Conservation (phyloP, 2,888 invertebrate species). For the Thecocarcelia acutangulata region DNA sequence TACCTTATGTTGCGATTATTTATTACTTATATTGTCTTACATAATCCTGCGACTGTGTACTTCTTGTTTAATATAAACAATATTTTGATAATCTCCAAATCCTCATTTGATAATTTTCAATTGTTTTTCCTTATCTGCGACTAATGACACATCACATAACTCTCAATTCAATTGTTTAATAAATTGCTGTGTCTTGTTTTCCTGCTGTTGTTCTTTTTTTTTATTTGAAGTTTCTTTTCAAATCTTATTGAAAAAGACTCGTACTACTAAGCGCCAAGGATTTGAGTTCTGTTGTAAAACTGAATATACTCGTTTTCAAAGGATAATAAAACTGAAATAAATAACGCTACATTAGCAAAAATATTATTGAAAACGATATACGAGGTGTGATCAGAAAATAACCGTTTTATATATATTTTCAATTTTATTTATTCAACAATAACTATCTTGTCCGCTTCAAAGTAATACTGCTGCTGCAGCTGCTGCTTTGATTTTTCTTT, state of each 20-base stretch:
- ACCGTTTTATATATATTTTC: too few species aligned
- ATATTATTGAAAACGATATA: not conserved
- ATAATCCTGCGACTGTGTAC: too few species aligned
- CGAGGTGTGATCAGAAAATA: too few species aligned
- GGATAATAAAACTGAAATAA: constrained; percentile 29
- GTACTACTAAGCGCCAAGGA: constrained; percentile 12
- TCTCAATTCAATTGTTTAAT: constrained; percentile 25
- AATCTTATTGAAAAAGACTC: not conserved
- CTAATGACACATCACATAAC: not conserved
- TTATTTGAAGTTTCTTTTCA: not conserved
- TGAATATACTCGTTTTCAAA: constrained; percentile 4
- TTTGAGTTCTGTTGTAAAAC: not conserved
- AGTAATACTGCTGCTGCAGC: too few species aligned
- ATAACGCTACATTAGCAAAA: constrained; percentile 9
- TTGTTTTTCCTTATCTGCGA: not conserved
- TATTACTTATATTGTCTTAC: too few species aligned
- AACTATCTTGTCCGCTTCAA: too few species aligned
- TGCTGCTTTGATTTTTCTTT: too few species aligned
- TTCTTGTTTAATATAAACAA: not conserved
- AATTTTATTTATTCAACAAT: too few species aligned
- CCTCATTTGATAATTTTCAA: not conserved
- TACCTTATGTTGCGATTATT: too few species aligned
- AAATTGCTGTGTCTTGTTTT: constrained; percentile 20
- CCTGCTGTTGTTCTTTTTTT: not conserved
- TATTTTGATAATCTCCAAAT: not conserved